Evolutionary conservation across 2,888 invertebrate species (phyloP), one percentile per base, ranked within the genome.

Genomic region (Neoaliturus tenellus): DNA sequence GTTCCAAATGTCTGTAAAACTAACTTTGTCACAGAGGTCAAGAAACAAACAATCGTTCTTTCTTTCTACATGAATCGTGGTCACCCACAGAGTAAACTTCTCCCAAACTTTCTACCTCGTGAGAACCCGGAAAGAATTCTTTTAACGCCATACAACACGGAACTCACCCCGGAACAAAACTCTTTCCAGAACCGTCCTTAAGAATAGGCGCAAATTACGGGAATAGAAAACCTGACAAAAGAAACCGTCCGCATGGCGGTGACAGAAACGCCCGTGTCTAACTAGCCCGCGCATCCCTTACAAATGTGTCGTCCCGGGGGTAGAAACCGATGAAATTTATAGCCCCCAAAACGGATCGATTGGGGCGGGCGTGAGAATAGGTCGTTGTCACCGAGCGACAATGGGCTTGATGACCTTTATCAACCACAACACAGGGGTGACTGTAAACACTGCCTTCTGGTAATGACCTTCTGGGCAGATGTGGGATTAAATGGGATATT

Each of bases 401-500:
- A 78, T 78, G 35, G 31, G 55, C 28, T 48, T 78, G 78, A 78
- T 78, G 78, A 78, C 78, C 78, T 55, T 78, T 78, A 28, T 48
- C 75, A 28, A 35, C 69, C 69, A 69, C 69, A 69, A 75, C 73
- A 75, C 23, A 39, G 44, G 44, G 48, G 48, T n/a, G 48, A 75
- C 28, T 31, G 78, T 78, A 78, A 78, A 78, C 78, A 78, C 17
- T 78, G 78, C 33, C 78, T 51, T 78, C 75, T 75, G 75, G 25
- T 23, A 41, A 35, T 41, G 31, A 78, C 55, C 39, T 44, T 14
- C 71, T 6, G 17, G 78, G 28, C 78, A 78, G 78, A 51, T 78
- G 78, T 31, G 78, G 78, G 78, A 55, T 78, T 33, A 78, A 75
- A 78, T 78, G 78, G 55, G 78, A 55, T 78, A 78, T 78, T 78